These are phyloP conservation scores for Rhinolophus ferrumequinum DNA, from an alignment of 2,113 vertebrate genomes.

Conservation along the genomic window DNA sequence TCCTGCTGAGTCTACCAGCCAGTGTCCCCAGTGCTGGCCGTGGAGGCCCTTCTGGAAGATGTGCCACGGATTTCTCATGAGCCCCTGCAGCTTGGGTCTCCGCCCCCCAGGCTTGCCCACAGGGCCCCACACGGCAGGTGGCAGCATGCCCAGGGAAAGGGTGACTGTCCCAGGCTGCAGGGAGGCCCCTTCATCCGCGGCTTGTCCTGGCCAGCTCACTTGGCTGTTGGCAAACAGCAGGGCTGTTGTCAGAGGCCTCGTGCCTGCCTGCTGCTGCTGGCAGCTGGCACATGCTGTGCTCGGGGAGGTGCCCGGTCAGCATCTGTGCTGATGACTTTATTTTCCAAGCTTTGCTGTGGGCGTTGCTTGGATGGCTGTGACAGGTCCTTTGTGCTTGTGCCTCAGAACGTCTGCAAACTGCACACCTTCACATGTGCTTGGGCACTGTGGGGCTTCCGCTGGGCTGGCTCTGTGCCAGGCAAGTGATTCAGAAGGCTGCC, in stretches of 20 bases:
- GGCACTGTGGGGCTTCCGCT: accelerated
- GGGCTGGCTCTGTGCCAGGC: not conserved
- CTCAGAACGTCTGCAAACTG: accelerated
- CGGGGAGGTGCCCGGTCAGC: not conserved
- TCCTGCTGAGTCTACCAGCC: not conserved
- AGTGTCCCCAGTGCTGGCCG: not conserved
- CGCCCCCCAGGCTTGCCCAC: accelerated
- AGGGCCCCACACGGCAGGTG: accelerated
- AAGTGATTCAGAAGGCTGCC: accelerated
- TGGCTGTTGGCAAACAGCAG: accelerated
- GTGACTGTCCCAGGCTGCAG: accelerated
- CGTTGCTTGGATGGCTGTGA: accelerated
- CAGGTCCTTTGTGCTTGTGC: accelerated
- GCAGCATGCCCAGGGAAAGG: accelerated
- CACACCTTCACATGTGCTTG: accelerated
- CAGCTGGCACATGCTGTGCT: not conserved
- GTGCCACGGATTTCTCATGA: accelerated
- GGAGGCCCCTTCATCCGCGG: accelerated
- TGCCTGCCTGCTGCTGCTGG: not conserved
- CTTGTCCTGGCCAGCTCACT: not conserved
- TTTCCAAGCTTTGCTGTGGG: not conserved
- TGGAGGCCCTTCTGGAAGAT: not conserved
- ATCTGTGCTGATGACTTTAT: not conserved
- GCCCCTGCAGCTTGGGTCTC: accelerated
- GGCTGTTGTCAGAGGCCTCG: accelerated